These are phyloP conservation scores for Panagrolaimus sp. DNA, from an alignment of 1,140 invertebrate genomes.

Conservation along the genomic window DNA sequence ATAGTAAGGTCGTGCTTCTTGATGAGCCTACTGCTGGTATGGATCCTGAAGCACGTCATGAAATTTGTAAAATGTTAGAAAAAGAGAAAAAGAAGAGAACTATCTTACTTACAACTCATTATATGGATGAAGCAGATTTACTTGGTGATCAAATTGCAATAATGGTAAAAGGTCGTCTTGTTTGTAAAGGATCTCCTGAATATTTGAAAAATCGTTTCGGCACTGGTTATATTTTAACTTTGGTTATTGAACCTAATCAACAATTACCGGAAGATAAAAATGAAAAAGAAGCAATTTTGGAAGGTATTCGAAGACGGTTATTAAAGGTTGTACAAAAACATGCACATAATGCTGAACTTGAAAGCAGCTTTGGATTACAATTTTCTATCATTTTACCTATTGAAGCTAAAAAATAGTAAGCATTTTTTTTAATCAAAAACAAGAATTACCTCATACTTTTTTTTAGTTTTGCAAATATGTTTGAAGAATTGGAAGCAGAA, in stretches of 20 bases:
- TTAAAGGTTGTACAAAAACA: conserved; percentile 30
- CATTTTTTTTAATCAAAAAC: background rate
- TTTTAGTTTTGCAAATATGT: conserved; percentile 41
- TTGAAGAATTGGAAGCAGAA: conserved; percentile 38
- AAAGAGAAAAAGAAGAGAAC: conserved; percentile 50
- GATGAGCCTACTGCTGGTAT: conserved; percentile 65
- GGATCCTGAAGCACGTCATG: conserved; percentile 63
- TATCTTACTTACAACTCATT: conserved; percentile 80
- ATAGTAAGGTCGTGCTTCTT: conserved; percentile 61
- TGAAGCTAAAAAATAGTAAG: conserved; percentile 34
- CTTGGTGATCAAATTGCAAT: conserved; percentile 67
- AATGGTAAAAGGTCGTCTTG: conserved; percentile 66
- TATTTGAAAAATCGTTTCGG: conserved; percentile 64
- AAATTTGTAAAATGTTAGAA: conserved; percentile 63
- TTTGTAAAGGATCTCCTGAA: conserved; percentile 66
- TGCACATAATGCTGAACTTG: conserved; percentile 23
- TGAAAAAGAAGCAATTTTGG: background rate
- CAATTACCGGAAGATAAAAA: background rate
- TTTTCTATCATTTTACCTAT: conserved; percentile 37
- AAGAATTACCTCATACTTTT: too few species aligned
- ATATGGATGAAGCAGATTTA: conserved; percentile 94
- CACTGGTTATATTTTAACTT: conserved; percentile 38
- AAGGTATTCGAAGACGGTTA: background rate
- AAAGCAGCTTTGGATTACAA: conserved; percentile 28
- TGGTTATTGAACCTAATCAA: conserved; percentile 21